A percentile compares a stretch with the other conserved stretches of the same genome.
Conservation (phyloP, 2,797 vertebrate species). For the Cichlasoma orientale region DNA sequence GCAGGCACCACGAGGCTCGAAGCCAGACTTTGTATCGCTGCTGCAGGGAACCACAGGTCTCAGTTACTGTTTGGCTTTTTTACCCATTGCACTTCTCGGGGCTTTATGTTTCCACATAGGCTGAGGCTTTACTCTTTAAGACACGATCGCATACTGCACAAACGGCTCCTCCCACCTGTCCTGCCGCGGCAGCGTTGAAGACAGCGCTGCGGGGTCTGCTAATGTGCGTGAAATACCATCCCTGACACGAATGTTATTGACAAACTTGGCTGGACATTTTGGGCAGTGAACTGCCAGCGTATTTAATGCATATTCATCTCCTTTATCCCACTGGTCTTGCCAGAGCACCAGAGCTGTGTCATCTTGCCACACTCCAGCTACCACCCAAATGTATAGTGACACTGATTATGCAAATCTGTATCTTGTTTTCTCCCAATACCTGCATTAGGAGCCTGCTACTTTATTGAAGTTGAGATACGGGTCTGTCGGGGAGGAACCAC, state of each 20-base stretch:
- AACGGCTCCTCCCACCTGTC: slow-evolving; percentile 67
- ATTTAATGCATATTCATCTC: slow-evolving; percentile 83
- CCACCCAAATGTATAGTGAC: slow-evolving; percentile 86
- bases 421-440: slow-evolving; percentile 81
- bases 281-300: slow-evolving; percentile 77
- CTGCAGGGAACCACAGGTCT: slow-evolving; percentile 5
- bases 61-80: slow-evolving; percentile 2
- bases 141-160: slow-evolving; percentile 29
- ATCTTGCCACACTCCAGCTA: slow-evolving; percentile 82
- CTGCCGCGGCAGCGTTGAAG: slow-evolving; percentile 46
- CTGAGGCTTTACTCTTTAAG: slow-evolving; percentile 43
- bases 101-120: slow-evolving; percentile 37
- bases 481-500: slow-evolving; percentile 54
- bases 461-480: slow-evolving; percentile 81
- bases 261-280: slow-evolving; percentile 83
- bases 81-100: slow-evolving; percentile 10
- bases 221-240: slow-evolving; percentile 77
- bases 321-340: slow-evolving; percentile 78
- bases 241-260: slow-evolving; percentile 81
- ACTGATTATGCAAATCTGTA: slow-evolving; percentile 89
- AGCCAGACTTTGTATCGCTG: slow-evolving; percentile 18
- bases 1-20: neutral
- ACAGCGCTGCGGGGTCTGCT: slow-evolving; percentile 60
- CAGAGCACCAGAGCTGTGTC: slow-evolving; percentile 77
- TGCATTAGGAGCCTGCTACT: slow-evolving; percentile 78